Evolutionary conservation across 2,113 vertebrate species (phyloP).

Genomic region (Xenotilapia leptura): DNA sequence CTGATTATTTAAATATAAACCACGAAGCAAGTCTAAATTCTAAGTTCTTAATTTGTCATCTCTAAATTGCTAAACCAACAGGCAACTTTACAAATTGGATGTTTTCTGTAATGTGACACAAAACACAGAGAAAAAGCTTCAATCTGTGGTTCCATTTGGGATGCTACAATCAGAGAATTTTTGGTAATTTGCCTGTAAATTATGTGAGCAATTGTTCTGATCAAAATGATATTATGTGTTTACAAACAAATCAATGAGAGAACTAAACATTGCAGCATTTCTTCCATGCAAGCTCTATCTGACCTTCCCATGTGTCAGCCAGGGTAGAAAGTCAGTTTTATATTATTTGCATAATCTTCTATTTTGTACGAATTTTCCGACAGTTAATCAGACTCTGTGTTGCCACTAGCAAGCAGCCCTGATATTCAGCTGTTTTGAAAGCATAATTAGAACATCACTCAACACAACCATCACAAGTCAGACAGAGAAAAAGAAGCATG

Average conservation of each 20-base stretch:
- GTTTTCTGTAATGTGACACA: neutral
- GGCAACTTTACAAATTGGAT: neutral
- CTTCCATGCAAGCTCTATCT: neutral
- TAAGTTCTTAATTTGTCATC: neutral
- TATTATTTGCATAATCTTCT: neutral
- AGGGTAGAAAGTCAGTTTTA: neutral
- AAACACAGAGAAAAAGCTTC: neutral
- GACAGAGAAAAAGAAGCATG: neutral
- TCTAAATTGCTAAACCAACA: neutral
- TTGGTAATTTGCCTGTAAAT: neutral
- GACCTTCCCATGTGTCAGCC: neutral
- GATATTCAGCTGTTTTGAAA: neutral
- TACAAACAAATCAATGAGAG: neutral
- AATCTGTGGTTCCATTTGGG: neutral
- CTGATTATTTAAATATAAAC: neutral
- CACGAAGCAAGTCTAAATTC: neutral
- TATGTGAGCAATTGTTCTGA: neutral
- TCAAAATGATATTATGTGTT: neutral
- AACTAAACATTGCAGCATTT: neutral
- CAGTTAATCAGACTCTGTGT: neutral
- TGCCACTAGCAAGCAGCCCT: neutral
- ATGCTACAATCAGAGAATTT: neutral
- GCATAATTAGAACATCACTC: constrained; percentile 1
- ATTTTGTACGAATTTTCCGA: neutral
- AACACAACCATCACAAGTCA: neutral